phyloP scores from a whole-genome alignment of 2,113 vertebrate species.

The Actenoides lindsayi region DNA sequence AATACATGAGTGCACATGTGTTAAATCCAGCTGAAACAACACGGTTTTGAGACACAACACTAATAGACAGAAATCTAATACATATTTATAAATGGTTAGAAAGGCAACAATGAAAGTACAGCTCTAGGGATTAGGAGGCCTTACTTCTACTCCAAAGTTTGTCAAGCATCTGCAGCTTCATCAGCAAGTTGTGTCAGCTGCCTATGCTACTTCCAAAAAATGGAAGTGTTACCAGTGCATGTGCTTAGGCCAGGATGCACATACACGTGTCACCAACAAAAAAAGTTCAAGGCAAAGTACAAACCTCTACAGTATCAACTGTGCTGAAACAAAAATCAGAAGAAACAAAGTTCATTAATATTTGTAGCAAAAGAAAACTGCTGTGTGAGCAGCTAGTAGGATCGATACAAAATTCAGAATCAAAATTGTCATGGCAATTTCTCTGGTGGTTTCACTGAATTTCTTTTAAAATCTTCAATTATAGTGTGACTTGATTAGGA shows the following conservation, averaged over 20 bases:
- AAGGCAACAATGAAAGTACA: neutral
- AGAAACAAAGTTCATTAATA: neutral
- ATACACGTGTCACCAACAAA: neutral
- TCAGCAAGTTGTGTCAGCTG: neutral
- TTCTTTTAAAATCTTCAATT: neutral
- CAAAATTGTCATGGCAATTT: neutral
- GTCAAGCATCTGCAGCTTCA: neutral
- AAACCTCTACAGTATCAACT: neutral
- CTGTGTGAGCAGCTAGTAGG: neutral
- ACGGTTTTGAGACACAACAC: conserved; percentile 20
- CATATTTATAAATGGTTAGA: neutral
- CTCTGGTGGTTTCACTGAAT: neutral
- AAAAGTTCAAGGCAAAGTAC: neutral
- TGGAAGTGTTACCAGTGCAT: neutral
- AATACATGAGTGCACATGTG: neutral
- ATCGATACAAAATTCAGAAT: neutral
- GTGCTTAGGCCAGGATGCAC: neutral
- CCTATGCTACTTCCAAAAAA: neutral
- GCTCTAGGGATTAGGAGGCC: neutral
- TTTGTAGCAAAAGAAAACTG: neutral
- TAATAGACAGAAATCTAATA: neutral
- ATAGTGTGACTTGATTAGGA: neutral
- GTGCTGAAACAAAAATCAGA: neutral
- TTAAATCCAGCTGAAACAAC: conserved; percentile 62
- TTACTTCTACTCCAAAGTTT: neutral